phyloP scores from a whole-genome alignment of 2,888 invertebrate species.

The Bimastos eiseni region DNA sequence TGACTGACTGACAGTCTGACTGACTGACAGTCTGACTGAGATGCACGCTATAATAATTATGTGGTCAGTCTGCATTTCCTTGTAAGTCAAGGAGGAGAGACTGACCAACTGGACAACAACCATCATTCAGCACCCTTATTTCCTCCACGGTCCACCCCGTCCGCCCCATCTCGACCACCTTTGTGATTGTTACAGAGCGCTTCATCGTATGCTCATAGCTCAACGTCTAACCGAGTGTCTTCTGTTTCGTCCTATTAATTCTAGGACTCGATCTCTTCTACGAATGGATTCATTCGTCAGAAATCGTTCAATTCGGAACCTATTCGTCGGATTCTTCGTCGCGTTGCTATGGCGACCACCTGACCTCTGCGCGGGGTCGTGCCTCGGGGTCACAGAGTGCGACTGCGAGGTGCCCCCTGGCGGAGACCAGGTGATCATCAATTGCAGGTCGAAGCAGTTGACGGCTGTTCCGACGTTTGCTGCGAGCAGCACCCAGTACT shows the following conservation, averaged over 20 bases:
- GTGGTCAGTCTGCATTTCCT: no score
- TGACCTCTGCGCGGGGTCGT: not conserved
- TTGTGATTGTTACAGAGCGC: not conserved
- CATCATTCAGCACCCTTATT: no score
- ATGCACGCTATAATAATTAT: no score
- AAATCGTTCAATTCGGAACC: not conserved
- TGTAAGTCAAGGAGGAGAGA: no score
- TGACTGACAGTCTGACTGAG: no score
- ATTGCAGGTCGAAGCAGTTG: slow-evolving; percentile 24
- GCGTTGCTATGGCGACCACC: not conserved
- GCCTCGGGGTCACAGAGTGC: not conserved
- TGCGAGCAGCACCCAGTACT: not conserved
- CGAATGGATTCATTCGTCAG: not conserved
- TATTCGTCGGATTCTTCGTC: not conserved
- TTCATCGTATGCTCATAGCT: not conserved
- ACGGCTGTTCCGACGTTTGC: slow-evolving; percentile 19
- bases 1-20: no score
- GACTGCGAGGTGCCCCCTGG: slow-evolving; percentile 18
- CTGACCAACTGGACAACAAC: no score
- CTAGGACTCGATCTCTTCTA: not conserved
- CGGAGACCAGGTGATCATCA: slow-evolving; percentile 8
- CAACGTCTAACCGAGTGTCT: not conserved
- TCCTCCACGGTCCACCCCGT: no score
- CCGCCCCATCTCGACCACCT: not conserved
- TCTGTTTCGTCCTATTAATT: no score